Evolutionary conservation across 2,113 vertebrate genomes (phyloP), one percentile per base, ranked within the genome.

Genomic region (Pycnonotus jocosus): DNA sequence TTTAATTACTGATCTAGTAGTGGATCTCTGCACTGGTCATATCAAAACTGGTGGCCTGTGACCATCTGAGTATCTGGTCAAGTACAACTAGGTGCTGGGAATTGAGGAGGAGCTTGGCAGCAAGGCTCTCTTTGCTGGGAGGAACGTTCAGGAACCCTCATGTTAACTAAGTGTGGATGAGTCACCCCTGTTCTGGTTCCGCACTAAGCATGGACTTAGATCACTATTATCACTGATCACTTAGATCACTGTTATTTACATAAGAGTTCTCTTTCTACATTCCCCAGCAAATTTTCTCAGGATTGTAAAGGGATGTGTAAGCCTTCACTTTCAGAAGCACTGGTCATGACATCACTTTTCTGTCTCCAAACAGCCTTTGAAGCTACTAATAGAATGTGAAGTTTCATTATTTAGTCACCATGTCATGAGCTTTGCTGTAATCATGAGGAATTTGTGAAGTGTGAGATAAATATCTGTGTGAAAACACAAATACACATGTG

Each of bases 61-160:
- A 35, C 7, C 3, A 53, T 31, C 20, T 0, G 0, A 27, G 47
- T 1, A 1, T 44, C 38, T 44, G 33, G 13, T 37, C 56, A 44
- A 31, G 38, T 25, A 11, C 16, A 53, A 4, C 17, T 45, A 71
- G 27, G 33, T 25, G 13, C 57, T 44, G 57, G 99, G 99, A 98
- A 99, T 98, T 90, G 99, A 99, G 96, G 99, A 99, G 96, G 99
- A 99, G 86, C 98, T 99, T 35, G 98, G 99, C 58, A 98, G 98
- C 97, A 99, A 99, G 97, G 98, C 99, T 58, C 97, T 94, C 50
- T 99, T 99, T 47, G 98, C 99, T 2, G 99, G 99, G 95, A 96
- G 97, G 94, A 99, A 98, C 97, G 35, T 99, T 99, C 98, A 98
- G 99, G 96, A 99, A 98, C 90, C 98, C 98, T 47, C 60, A 98